Evolutionary conservation across 2,888 invertebrate genomes (phyloP).

Genomic region (Marasmarcha lunaedactyla): DNA sequence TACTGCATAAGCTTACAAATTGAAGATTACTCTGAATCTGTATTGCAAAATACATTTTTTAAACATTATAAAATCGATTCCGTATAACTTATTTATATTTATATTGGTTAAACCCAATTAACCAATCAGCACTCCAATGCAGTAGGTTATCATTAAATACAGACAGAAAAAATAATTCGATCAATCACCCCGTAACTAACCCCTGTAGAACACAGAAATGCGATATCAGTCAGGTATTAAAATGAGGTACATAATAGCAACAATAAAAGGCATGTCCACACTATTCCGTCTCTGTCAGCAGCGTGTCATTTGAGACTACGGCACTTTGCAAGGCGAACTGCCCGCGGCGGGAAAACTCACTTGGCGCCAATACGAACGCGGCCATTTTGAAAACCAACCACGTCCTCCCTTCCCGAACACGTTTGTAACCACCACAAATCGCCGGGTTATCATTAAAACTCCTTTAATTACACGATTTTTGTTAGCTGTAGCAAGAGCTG

Average conservation of each 20-base stretch:
- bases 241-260: neutral
- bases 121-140: too few relatives aligned
- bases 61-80: too few relatives aligned
- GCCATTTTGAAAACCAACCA: conserved; percentile 33
- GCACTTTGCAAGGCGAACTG: conserved; percentile 67
- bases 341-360: conserved; percentile 63
- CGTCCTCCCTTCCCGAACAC: conserved; percentile 19
- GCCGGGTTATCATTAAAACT: conserved; percentile 48
- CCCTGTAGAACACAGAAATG: too few relatives aligned
- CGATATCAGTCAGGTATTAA: too few relatives aligned
- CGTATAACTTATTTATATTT: too few relatives aligned
- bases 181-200: too few relatives aligned
- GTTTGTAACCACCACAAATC: conserved; percentile 25
- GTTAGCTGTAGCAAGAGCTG: conserved; percentile 23
- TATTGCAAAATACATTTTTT: too few relatives aligned
- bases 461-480: conserved; percentile 59
- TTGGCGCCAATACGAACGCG: conserved; percentile 63
- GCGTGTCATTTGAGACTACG: conserved; percentile 62
- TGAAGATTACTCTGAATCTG: too few relatives aligned
- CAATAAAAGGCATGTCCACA: conserved; percentile 31
- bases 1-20: too few relatives aligned
- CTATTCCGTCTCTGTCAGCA: conserved; percentile 27
- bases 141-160: too few relatives aligned
- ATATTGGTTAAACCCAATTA: too few relatives aligned
- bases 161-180: too few relatives aligned